These are phyloP conservation scores for Littorina saxatilis DNA, from an alignment of 1,140 invertebrate genomes.

Conservation along the genomic window DNA sequence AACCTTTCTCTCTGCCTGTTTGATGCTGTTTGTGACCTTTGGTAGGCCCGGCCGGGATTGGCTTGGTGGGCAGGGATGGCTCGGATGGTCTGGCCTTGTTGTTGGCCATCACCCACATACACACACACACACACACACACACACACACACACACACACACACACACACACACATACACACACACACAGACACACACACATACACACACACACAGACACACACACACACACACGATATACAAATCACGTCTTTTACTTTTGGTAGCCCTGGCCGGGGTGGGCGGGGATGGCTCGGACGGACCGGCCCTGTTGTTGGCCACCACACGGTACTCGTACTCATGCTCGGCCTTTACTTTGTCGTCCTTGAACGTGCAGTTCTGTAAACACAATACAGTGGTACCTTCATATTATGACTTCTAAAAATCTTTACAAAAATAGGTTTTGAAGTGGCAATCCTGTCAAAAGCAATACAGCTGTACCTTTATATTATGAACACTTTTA, in stretches of 20 bases:
- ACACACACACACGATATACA: background rate
- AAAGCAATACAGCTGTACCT: background rate
- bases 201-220: too few relatives aligned
- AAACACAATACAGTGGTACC: background rate
- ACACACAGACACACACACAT: too few relatives aligned
- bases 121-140: too few relatives aligned
- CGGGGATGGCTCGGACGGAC: constrained; percentile 94
- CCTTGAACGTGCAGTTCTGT: constrained; percentile 83
- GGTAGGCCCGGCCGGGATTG: constrained; percentile 94
- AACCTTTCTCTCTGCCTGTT: too few relatives aligned
- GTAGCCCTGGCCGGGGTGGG: constrained; percentile 94
- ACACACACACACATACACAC: too few relatives aligned
- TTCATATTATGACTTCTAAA: background rate
- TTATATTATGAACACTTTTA: background rate
- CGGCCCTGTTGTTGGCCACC: constrained; percentile 95
- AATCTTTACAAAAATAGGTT: background rate
- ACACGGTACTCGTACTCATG: constrained; percentile 99
- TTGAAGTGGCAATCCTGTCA: too few relatives aligned
- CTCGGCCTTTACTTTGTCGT: constrained; percentile 92
- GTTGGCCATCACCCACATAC: constrained; percentile 81
- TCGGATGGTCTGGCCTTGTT: constrained; percentile 97
- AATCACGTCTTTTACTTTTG: constrained; percentile 79
- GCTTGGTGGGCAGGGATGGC: constrained; percentile 93
- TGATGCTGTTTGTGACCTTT: too few relatives aligned
- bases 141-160: too few relatives aligned